Conservation (phyloP, 2,888 invertebrate species). For the Meteorus colon region DNA sequence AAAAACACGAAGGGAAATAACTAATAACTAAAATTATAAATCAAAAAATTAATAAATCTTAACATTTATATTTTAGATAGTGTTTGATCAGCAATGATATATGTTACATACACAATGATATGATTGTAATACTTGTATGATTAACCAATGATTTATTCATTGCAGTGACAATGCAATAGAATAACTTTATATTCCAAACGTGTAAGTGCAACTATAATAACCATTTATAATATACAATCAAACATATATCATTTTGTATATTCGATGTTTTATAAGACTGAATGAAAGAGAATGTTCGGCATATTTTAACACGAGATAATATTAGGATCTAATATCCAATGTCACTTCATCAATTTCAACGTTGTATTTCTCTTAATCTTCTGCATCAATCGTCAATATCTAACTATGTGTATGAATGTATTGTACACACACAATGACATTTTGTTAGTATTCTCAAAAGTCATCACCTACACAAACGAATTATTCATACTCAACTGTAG, state of each 20-base stretch:
- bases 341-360: slow-evolving; percentile 35
- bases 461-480: background rate
- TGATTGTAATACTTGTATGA: background rate
- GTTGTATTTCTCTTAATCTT: background rate
- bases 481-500: background rate
- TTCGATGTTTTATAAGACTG: background rate
- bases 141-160: slow-evolving; percentile 4
- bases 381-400: slow-evolving; percentile 5
- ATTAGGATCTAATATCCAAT: slow-evolving; percentile 32
- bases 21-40: background rate
- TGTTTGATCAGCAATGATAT: background rate
- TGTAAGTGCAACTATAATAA: background rate
- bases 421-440: background rate
- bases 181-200: background rate
- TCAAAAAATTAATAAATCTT: background rate
- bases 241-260: slow-evolving; percentile 13
- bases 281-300: slow-evolving; percentile 21
- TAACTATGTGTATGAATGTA: background rate
- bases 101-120: background rate
- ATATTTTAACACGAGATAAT: slow-evolving; percentile 23
- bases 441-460: background rate
- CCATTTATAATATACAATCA: slow-evolving; percentile 5
- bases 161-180: slow-evolving; percentile 35
- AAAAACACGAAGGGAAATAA: background rate
- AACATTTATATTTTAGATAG: background rate